Conservation (phyloP, 92 coral and sea anemone genomes). For the Diadumene lineata region DNA sequence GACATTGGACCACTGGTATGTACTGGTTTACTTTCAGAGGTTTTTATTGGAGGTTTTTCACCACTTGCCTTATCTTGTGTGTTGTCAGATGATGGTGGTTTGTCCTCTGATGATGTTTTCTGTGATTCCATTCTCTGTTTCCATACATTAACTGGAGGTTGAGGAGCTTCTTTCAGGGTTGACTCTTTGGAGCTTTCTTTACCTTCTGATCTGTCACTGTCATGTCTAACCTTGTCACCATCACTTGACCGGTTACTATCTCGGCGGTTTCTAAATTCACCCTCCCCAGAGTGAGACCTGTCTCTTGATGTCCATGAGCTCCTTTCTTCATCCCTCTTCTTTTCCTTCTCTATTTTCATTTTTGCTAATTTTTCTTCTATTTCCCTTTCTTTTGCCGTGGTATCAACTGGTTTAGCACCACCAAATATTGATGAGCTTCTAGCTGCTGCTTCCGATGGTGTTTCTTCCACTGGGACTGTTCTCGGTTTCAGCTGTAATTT, state of each 20-base stretch:
- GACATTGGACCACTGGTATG: constrained; percentile 21
- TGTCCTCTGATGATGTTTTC: constrained; percentile 43
- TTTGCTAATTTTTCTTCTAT: constrained; percentile 88
- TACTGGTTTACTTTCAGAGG: constrained; percentile 28
- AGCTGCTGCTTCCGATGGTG: constrained; percentile 32
- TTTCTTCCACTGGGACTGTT: constrained; percentile 62
- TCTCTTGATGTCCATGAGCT: constrained; percentile 14
- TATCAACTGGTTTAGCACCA: constrained; percentile 94
- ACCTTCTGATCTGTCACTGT: constrained; percentile 71
- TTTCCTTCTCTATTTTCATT: constrained; percentile 75
- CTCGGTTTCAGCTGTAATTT: constrained; percentile 87
- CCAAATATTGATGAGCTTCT: constrained; percentile 84
- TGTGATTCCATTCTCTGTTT: constrained; percentile 74
- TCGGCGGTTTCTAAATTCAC: constrained; percentile 58
- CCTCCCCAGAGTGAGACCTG: constrained; percentile 42
- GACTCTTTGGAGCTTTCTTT: constrained; percentile 14
- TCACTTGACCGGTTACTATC: constrained; percentile 82
- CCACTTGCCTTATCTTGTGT: neutral
- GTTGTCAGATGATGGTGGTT: constrained; percentile 1
- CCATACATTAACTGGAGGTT: constrained; percentile 82
- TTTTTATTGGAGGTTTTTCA: constrained; percentile 45
- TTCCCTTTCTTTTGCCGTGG: constrained; percentile 93
- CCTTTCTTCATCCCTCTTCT: constrained; percentile 50
- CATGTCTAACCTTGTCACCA: constrained; percentile 60
- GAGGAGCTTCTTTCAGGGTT: constrained; percentile 52